Evolutionary conservation across 1,140 invertebrate species (phyloP), one percentile per base, ranked within the genome.

Genomic region (Triops longicaudatus): DNA sequence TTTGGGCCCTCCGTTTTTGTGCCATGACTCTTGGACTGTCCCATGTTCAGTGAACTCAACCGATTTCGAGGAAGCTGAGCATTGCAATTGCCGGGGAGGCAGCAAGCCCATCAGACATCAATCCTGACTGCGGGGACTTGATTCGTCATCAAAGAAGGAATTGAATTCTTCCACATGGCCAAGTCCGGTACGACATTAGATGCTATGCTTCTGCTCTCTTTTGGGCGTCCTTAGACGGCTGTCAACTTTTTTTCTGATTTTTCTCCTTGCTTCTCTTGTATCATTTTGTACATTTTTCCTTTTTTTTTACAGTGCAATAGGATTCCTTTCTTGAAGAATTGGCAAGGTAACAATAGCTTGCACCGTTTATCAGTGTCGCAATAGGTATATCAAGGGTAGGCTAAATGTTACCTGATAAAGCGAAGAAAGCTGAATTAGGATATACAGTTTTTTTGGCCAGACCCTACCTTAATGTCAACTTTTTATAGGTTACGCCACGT

Each of bases 91-190:
- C 50, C 14, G 10, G 14, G 31, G 50, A 63, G 17, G 50, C 50
- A 63, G 31, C 50, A 63, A 63, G 50, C 50, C 50, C 50, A 63
- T 63, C 50, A 63, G 10, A 63, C 50, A 63, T 63, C 50, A 63
- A 63, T 63, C 50, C 10, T 63, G 31, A 63, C 22, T 63, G 14
- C 50, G 17, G 31, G 7, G 50, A 63, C 50, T 63, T 63, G 50
- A 63, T 63, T 63, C 50, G 50, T 63, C 50, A 63, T 63, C 50
- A 63, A 63, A 63, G 50, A 63, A 63, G n/a, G 22, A 63, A 63
- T 63, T 63, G 50, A 63, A 63, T 63, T 63, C 50, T 63, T 63
- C 50, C 50, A 63, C 50, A 63, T 63, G 50, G 50, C 50, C 50
- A 63, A 63, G 17, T 63, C 50, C 50, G 31, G 10, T 63, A 9